Percentiles rank a stretch among this genome's conserved stretches.
Conservation (phyloP, 1,140 invertebrate genomes). For the Plectus sambesii region DNA sequence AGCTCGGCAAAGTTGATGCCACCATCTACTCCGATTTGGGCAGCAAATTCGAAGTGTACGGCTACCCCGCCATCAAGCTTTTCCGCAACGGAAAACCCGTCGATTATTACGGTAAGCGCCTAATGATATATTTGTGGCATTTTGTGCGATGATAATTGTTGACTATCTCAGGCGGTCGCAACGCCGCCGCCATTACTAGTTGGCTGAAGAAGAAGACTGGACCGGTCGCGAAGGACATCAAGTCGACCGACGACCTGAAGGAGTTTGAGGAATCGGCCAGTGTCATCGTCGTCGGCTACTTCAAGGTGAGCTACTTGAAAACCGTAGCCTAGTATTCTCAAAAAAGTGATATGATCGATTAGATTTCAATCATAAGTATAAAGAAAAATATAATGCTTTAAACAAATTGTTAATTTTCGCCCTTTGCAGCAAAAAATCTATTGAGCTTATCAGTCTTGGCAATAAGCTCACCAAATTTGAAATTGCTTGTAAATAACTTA, state of each 20-base stretch:
- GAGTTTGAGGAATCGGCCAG: slow-evolving; percentile 64
- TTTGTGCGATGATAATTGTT: too few relatives aligned
- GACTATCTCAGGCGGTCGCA: slow-evolving; percentile 65
- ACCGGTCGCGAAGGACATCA: slow-evolving; percentile 63
- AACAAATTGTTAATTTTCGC: too few relatives aligned
- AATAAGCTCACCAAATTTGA: too few relatives aligned
- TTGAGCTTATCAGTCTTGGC: too few relatives aligned
- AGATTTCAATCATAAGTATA: too few relatives aligned
- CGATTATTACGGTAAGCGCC: slow-evolving; percentile 69
- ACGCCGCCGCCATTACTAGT: slow-evolving; percentile 72
- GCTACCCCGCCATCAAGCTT: slow-evolving; percentile 94
- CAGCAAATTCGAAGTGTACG: slow-evolving; percentile 68
- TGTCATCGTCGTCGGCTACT: slow-evolving; percentile 77
- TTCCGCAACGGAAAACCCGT: slow-evolving; percentile 67
- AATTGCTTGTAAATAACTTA: too few relatives aligned
- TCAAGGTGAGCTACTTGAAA: too few relatives aligned
- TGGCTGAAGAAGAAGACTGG: slow-evolving; percentile 92
- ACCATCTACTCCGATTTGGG: slow-evolving; percentile 74
- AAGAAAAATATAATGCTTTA: too few relatives aligned
- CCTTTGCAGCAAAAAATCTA: too few relatives aligned
- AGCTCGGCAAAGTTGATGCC: slow-evolving; percentile 87
- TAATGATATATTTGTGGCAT: too few relatives aligned
- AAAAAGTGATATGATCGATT: too few relatives aligned
- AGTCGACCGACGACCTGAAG: slow-evolving; percentile 65
- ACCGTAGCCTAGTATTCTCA: too few relatives aligned